Base-by-base conservation (phyloP, 2,113 vertebrate genomes). In the Apodemus sylvaticus region DNA sequence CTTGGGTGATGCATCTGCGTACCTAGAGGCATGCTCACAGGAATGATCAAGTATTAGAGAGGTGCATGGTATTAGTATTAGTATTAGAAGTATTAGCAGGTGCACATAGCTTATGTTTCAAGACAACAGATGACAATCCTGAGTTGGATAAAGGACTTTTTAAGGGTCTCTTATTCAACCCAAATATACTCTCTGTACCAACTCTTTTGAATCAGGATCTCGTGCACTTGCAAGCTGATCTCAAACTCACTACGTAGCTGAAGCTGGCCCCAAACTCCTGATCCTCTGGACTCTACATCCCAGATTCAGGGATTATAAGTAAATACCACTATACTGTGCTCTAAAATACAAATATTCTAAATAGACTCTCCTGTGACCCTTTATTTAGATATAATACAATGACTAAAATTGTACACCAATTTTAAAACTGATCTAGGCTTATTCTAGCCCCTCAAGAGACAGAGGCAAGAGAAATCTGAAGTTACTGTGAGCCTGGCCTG, bases 1-100 rank as follows among this genome's bases (percentile, higher is more conserved):
- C 93, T 98, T 98, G 96, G 98, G 98, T 96, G 99, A 98, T 77
- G 88, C 22, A 94, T 98, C 94, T 97, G 98, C 98, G 94, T 96
- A 97, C 92, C 99, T 99, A 98, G 94, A 92, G 97, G 48, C 53
- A 90, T 77, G 42, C 16, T 45, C 55, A 96, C 16, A 71, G 34
- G 95, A 94, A 96, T 68, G 96, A 39, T 71, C 90, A 55, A 81
- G 34, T 81, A 73, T 53, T 66, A 66, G 17, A 88, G 19, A 93
- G 29, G 24, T 42, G 68, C 71, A 81, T 36, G 88, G 24, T n/a
- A n/a, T n/a, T n/a, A n/a, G n/a, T n/a, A n/a, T n/a, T n/a, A n/a
- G n/a, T n/a, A n/a, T n/a, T n/a, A n/a, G n/a, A n/a, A n/a, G n/a
- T n/a, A n/a, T n/a, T n/a, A n/a, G n/a, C n/a, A n/a, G n/a, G n/a